Evolutionary conservation across 2,113 vertebrate species (phyloP), one percentile per base, ranked within the genome.

Genomic region (Trematocara stigmaticum): DNA sequence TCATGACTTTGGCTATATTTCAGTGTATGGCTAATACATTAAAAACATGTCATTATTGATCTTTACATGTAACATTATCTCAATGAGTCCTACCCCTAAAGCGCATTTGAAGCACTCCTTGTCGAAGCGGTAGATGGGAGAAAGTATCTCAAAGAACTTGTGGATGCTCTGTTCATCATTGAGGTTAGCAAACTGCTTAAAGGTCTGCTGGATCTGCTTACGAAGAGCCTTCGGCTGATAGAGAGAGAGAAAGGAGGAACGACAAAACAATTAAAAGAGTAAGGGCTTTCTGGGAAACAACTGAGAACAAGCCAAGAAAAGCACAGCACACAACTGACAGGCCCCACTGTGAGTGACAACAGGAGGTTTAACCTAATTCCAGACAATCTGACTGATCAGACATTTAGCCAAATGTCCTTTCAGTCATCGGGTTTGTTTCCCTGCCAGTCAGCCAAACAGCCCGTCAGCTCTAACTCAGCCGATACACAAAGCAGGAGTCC

Each of bases 61-160:
- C 15, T 15, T 40, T 11, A 71, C 45, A 69, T 59, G 83, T 26
- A 86, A 79, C 31, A 80, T 76, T 47, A 52, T 81, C 23, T 56
- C 7, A 7, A 16, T 79, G 29, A 61, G 55, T 31, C 96, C 95
- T 96, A 99, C 99, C 92, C 98, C 98, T 0, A 99, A 97, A 66
- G 98, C 99, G 91, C 98, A 99, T 91, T 99, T 99, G 96, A 99
- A 99, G 95, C 97, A 99, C 91, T 99, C 98, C 88, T 99, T 99
- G 93, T 99, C 98, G 83, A 98, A 99, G 96, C 97, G 97, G 95
- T 99, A 98, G 86, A 99, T 97, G 1, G 98, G 98, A 35, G 97
- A 97, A 55, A 99, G 97, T 81, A 99, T 98, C 93, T 99, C 99
- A 83, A 99, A 99, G 96, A 99, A 99, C 78, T 98, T 99, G 95